Evolutionary conservation across 2,888 invertebrate genomes (phyloP).

Genomic region (Oscheius sp.): DNA sequence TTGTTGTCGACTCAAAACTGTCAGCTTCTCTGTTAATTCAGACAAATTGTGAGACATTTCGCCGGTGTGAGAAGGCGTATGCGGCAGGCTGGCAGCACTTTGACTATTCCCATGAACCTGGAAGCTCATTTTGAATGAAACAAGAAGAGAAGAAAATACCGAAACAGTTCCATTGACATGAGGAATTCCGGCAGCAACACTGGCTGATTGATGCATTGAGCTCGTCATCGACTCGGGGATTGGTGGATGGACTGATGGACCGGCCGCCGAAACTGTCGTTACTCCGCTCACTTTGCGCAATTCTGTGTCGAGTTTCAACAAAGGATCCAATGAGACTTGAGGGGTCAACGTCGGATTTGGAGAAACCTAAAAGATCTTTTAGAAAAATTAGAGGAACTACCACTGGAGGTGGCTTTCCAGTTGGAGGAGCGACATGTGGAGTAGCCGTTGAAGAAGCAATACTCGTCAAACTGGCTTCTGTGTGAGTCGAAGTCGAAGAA

Average conservation of each 20-base stretch:
- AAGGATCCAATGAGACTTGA: constrained; percentile 13
- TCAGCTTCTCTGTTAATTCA: constrained; percentile 25
- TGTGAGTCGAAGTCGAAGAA: constrained; percentile 45
- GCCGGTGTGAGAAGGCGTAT: constrained; percentile 23
- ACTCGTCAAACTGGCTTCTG: constrained; percentile 28
- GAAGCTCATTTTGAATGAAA: background rate
- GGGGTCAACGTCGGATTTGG: background rate
- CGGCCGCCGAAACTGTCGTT: constrained; percentile 21
- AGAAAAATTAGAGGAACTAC: background rate
- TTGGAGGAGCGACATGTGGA: background rate
- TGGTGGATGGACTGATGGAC: constrained; percentile 21
- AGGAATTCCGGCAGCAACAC: constrained; percentile 10
- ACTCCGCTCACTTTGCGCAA: constrained; percentile 46
- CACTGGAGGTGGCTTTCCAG: background rate
- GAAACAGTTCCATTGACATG: constrained; percentile 26
- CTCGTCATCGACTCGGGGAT: constrained; percentile 20
- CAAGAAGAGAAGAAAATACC: background rate
- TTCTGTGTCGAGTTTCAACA: constrained; percentile 46
- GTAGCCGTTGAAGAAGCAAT: constrained; percentile 22
- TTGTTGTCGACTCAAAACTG: constrained; percentile 28
- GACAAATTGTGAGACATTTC: constrained; percentile 20
- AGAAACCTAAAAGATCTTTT: no score
- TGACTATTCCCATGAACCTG: constrained; percentile 20
- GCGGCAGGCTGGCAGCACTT: constrained; percentile 22
- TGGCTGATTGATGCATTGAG: background rate